phyloP scores from a whole-genome alignment of 2,888 invertebrate genomes.

The Seladonia tumulorum region DNA sequence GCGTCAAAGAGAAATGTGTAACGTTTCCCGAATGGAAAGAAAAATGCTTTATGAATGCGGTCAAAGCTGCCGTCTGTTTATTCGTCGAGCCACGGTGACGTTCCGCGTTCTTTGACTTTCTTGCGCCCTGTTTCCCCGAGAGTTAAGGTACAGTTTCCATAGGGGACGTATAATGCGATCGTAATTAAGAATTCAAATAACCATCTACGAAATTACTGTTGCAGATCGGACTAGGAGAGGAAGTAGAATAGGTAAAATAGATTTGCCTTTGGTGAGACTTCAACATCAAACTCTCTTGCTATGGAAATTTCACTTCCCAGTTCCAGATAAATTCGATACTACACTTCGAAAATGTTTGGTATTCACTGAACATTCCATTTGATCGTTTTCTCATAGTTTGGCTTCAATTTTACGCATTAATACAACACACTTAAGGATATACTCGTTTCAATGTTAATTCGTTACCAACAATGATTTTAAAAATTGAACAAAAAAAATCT shows the following conservation, averaged over 20 bases:
- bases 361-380: neutral
- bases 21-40: neutral
- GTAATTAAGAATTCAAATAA: neutral
- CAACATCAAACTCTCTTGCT: too few species aligned
- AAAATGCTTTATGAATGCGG: constrained; percentile 4
- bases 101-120: constrained; percentile 2
- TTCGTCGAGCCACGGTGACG: neutral
- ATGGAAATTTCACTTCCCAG: neutral
- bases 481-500: neutral
- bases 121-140: neutral
- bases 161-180: neutral
- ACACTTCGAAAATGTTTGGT: neutral
- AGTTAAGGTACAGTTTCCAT: neutral
- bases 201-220: neutral
- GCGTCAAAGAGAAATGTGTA: constrained; percentile 14
- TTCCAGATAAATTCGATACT: neutral
- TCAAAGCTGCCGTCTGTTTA: constrained; percentile 9
- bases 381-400: neutral
- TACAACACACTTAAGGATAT: neutral
- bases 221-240: neutral
- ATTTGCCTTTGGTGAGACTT: neutral
- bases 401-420: neutral
- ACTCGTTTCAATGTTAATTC: neutral
- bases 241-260: neutral
- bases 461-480: neutral